Conservation (phyloP, 2,797 vertebrate genomes). For the Poecilia wingei region DNA sequence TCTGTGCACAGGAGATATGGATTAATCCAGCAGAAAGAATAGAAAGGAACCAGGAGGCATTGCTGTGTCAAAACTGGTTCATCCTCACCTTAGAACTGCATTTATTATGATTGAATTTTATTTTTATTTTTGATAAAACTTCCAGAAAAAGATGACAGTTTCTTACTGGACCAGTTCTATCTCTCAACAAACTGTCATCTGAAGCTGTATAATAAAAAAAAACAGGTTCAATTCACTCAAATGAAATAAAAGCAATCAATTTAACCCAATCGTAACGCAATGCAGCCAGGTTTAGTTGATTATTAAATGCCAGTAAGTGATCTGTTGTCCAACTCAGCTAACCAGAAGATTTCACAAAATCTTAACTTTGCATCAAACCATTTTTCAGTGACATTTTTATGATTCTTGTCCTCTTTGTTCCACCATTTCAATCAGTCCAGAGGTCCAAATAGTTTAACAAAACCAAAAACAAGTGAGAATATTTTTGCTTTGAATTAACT, state of each 20-base stretch:
- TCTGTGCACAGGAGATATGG: slow-evolving; percentile 31
- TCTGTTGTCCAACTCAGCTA: background rate
- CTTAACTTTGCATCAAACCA: background rate
- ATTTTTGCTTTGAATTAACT: background rate
- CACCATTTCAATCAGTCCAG: background rate
- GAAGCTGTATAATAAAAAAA: background rate
- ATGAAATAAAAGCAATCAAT: background rate
- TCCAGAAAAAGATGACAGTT: slow-evolving; percentile 21
- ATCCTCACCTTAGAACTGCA: slow-evolving; percentile 1
- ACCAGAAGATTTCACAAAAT: background rate
- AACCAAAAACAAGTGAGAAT: background rate
- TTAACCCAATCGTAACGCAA: background rate
- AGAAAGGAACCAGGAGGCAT: slow-evolving; percentile 2
- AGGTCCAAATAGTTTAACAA: background rate
- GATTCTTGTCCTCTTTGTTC: background rate
- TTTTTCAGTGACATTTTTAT: background rate
- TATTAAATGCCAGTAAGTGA: background rate
- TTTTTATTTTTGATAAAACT: slow-evolving; percentile 1
- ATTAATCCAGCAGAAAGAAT: slow-evolving; percentile 18
- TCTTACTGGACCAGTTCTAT: background rate
- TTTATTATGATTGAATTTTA: background rate
- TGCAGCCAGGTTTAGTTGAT: background rate
- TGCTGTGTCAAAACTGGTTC: background rate
- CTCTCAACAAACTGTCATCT: background rate
- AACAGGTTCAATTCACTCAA: background rate